Evolutionary conservation across 2,888 invertebrate genomes (phyloP).

Genomic region (Leptopilina myrica): DNA sequence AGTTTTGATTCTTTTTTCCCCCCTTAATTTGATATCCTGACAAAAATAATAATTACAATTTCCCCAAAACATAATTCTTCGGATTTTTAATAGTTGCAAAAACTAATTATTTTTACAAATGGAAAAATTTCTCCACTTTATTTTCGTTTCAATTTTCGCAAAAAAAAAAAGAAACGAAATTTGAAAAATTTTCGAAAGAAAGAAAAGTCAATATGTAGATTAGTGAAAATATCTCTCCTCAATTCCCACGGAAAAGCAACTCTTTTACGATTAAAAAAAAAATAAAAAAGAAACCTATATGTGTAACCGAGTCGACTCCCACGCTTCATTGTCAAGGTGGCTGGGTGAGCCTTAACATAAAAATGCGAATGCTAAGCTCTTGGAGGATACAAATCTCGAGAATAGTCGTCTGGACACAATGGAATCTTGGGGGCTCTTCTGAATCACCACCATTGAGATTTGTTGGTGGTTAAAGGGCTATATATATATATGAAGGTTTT

Average conservation of each 20-base stretch:
- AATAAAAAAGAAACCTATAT: slow-evolving; percentile 43
- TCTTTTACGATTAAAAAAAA: slow-evolving; percentile 62
- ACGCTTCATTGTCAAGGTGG: slow-evolving; percentile 71
- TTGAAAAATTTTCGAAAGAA: background rate
- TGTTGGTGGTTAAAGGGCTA: slow-evolving; percentile 70
- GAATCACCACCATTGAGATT: slow-evolving; percentile 66
- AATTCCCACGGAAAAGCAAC: slow-evolving; percentile 59
- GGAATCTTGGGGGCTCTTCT: slow-evolving; percentile 52
- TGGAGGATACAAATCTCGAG: slow-evolving; percentile 58
- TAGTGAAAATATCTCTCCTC: slow-evolving; percentile 45
- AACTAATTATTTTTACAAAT: too few species aligned
- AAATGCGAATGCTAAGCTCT: slow-evolving; percentile 65
- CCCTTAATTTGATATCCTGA: too few species aligned
- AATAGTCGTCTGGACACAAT: slow-evolving; percentile 58
- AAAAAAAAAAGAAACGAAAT: slow-evolving; percentile 9
- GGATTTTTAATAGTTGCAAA: too few species aligned
- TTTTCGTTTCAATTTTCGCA: background rate
- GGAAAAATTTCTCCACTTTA: background rate
- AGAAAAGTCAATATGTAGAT: slow-evolving; percentile 43
- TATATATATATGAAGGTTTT: slow-evolving; percentile 52
- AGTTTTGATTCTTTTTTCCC: too few species aligned
- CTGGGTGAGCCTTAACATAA: slow-evolving; percentile 65
- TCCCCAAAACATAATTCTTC: too few species aligned
- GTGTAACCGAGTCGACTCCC: slow-evolving; percentile 72
- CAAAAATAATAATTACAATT: too few species aligned